Conservation (phyloP, 92 coral and sea anemone genomes). For the Actinostola sp. region DNA sequence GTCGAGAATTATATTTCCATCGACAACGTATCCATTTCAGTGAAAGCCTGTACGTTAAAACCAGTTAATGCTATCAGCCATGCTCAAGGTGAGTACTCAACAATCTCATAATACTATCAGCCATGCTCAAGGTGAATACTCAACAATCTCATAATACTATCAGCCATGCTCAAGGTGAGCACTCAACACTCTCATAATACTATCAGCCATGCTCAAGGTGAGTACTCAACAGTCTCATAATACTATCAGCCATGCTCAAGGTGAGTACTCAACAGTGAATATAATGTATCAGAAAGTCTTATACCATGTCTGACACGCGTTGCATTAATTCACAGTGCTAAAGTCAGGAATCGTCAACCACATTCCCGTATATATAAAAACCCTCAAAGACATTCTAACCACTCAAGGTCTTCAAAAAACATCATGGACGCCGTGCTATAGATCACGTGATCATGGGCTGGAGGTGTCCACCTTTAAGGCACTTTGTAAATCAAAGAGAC, state of each 20-base stretch:
- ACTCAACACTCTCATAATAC: no score
- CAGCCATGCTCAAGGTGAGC: no score
- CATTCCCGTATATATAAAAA: constrained; percentile 4
- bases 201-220: no score
- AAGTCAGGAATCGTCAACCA: constrained; percentile 20
- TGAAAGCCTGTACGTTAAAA: constrained; percentile 25
- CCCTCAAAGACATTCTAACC: constrained; percentile 5
- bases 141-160: no score
- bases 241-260: no score
- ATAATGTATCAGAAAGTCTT: no score
- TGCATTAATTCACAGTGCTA: constrained; percentile 6
- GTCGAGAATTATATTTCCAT: constrained; percentile 37
- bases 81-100: constrained; percentile 14
- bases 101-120: no score
- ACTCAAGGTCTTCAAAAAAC: constrained; percentile 8
- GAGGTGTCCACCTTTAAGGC: constrained; percentile 38
- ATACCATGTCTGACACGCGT: no score
- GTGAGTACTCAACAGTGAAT: no score
- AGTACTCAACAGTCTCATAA: no score
- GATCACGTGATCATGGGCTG: constrained; percentile 53
- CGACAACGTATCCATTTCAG: constrained; percentile 40
- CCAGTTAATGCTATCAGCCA: constrained; percentile 38
- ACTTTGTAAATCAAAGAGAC: constrained; percentile 58
- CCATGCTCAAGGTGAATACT: no score
- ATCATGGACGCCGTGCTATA: constrained; percentile 65